Evolutionary conservation across 2,113 vertebrate species (phyloP).

Genomic region (Lagopus leucura): DNA sequence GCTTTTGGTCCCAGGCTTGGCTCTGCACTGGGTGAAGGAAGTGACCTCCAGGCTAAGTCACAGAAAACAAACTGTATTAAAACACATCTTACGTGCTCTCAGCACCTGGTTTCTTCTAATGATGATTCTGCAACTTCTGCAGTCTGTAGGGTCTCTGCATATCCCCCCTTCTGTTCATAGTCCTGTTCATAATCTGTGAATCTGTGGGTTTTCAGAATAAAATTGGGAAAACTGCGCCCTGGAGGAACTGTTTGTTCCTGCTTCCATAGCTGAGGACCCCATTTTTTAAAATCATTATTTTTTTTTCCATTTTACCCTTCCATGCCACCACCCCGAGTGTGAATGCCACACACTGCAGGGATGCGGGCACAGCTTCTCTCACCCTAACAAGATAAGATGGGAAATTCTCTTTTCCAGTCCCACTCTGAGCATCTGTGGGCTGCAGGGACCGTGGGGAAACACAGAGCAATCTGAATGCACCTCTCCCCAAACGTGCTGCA

Average conservation of each 20-base stretch:
- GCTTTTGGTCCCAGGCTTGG: neutral
- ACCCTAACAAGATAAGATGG: neutral
- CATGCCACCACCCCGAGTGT: neutral
- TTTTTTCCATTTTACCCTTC: neutral
- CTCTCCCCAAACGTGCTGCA: constrained; percentile 10
- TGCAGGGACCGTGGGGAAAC: neutral
- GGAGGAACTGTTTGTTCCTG: neutral
- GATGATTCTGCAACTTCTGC: neutral
- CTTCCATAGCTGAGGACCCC: too few relatives aligned
- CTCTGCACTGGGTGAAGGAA: neutral
- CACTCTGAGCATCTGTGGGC: neutral
- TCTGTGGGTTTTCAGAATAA: neutral
- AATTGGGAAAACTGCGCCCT: neutral
- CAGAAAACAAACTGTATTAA: neutral
- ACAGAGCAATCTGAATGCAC: neutral
- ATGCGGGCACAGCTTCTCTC: rapidly evolving
- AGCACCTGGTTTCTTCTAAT: neutral
- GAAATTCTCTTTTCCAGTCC: neutral
- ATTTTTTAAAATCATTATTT: too few relatives aligned
- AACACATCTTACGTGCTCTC: neutral
- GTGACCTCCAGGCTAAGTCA: neutral
- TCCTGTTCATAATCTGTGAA: neutral
- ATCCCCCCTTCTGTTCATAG: neutral
- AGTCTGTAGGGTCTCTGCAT: neutral
- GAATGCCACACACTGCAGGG: neutral